Evolutionary conservation across 2,888 invertebrate species (phyloP), one percentile per base, ranked within the genome.

Genomic region (Plebejus anna): DNA sequence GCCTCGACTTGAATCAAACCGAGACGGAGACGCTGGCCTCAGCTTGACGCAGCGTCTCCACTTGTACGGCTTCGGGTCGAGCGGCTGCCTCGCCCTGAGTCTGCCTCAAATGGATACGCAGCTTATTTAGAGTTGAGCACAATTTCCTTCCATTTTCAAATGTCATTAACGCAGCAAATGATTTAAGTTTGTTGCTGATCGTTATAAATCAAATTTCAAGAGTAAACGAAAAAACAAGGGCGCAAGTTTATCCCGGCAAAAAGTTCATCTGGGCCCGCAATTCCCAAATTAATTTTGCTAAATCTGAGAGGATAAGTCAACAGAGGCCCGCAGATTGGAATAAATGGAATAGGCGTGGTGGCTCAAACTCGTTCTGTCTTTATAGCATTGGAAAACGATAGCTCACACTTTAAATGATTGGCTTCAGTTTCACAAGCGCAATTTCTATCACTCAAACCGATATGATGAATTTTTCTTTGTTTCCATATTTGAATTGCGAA

Each of bases 351-450:
- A 83, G 86, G 87, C 86, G 86, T 84, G 79, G 79, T 80, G 77
- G 51, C 55, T 55, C 76, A 83, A 86, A 83, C 85, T 85, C 82
- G 81, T 80, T 82, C 80, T 81, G 85, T 77, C 83, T 88, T 85
- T 85, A 87, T 85, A 81, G 86, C 82, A 86, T 86, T 83, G 86
- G 86, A 85, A 88, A 87, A 83, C 85, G 84, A 88, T 86, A 79
- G 81, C 76, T 76, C 47, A 75, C 75, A 75, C 61, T 66, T 61
- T 75, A 75, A 76, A 76, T 72, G 75, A 76, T 76, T 78, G 57
- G 72, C 75, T 59, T 51, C 51, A 76, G 76, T 72, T 76, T 75
- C 42, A 47, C 73, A 75, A 55, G 77, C 73, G 75, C 75, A 77
- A 70, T 76, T 76, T 51, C 59, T 72, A 73, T 55, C 51, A 73